Evolutionary conservation across 2,888 invertebrate species (phyloP).

Genomic region (Zele albiditarsus): DNA sequence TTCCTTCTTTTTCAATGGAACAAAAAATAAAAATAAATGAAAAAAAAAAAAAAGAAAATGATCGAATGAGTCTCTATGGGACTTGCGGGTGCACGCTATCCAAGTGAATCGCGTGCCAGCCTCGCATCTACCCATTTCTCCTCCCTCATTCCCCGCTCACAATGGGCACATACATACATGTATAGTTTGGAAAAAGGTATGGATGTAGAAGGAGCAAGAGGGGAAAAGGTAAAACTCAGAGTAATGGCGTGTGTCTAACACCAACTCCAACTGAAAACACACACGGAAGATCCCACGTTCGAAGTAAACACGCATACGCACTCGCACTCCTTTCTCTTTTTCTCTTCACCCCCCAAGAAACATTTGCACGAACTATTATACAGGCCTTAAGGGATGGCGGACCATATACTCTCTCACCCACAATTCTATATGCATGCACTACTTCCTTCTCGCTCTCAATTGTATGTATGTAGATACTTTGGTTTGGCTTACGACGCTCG

Average conservation of each 20-base stretch:
- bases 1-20: conserved; percentile 9
- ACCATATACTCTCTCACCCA: conserved; percentile 39
- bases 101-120: conserved; percentile 53
- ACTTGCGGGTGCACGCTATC: conserved; percentile 35
- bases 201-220: background rate
- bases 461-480: conserved; percentile 19
- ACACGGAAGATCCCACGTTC: conserved; percentile 53
- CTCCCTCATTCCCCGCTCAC: conserved; percentile 44
- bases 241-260: conserved; percentile 53
- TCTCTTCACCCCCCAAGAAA: conserved; percentile 36
- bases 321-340: conserved; percentile 15
- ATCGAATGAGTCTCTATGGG: conserved; percentile 29
- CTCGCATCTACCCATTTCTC: conserved; percentile 50
- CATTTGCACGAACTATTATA: conserved; percentile 27
- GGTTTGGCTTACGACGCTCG: conserved; percentile 46
- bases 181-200: conserved; percentile 33
- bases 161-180: conserved; percentile 8
- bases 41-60: conserved; percentile 16
- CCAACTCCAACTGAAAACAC: conserved; percentile 50
- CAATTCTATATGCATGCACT: conserved; percentile 16
- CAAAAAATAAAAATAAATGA: conserved; percentile 14
- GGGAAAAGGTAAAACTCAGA: conserved; percentile 36
- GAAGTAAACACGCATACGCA: conserved; percentile 50
- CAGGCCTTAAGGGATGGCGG: conserved; percentile 38
- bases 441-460: background rate